Evolutionary conservation across 1,140 invertebrate genomes (phyloP).

Genomic region (Drosophila melanogaster): DNA sequence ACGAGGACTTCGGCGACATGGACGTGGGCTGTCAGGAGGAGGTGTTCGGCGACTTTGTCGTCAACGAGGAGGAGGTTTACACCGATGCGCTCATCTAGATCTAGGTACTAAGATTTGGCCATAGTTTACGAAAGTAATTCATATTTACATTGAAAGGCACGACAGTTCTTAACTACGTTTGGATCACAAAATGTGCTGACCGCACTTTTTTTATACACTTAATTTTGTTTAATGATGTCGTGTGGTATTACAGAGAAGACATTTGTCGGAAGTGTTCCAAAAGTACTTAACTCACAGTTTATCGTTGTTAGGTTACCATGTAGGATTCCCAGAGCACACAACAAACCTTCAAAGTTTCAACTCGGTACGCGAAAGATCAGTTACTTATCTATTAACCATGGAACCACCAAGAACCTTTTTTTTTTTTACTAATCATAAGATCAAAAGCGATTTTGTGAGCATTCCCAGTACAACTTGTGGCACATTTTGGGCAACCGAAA

Average conservation of each 20-base stretch:
- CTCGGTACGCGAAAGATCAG: conserved; percentile 10
- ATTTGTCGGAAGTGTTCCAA: conserved; percentile 1
- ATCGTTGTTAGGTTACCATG: not conserved
- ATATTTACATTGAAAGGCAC: conserved; percentile 12
- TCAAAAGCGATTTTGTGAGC: conserved; percentile 8
- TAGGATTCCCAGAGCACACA: not conserved
- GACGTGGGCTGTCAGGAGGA: conserved; percentile 74
- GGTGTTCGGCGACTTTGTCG: conserved; percentile 63
- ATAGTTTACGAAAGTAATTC: conserved; percentile 10
- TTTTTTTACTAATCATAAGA: conserved; percentile 13
- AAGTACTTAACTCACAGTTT: conserved; percentile 1
- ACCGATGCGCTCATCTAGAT: conserved; percentile 54
- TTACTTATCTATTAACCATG: not conserved
- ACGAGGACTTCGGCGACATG: conserved; percentile 70
- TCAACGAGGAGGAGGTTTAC: conserved; percentile 76
- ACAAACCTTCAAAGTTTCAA: not conserved
- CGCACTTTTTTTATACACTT: not conserved
- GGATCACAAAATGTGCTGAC: not conserved
- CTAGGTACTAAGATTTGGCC: conserved; percentile 34
- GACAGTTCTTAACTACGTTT: not conserved
- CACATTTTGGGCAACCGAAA: not conserved
- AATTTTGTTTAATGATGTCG: not conserved
- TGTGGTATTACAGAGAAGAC: not conserved
- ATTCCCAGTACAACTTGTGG: conserved; percentile 8
- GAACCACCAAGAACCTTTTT: not conserved